Base-by-base conservation (phyloP, 30 jellyfish, hydroid and myxozoan species). In the Sanderia malayensis region DNA sequence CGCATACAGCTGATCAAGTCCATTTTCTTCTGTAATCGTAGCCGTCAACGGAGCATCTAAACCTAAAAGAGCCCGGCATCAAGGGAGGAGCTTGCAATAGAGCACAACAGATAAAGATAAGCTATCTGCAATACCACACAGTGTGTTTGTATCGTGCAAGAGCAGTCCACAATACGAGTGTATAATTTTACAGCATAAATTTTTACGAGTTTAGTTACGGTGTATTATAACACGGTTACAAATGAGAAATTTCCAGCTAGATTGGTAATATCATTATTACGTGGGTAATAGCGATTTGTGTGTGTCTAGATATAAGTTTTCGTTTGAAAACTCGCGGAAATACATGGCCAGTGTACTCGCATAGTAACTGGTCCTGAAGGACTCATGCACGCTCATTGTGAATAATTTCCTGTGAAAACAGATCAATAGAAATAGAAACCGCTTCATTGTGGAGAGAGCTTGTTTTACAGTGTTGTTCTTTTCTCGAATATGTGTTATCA, bases 401-500 rank as follows among this genome's bases (percentile, higher is more conserved):
- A 71, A 34, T 57, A 29, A 53, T 27, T 59, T 53, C 82, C 65
- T 61, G 71, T 78, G 75, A 78, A 78, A 66, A 78, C 82, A 78
- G 20, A 52, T 19, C 27, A n/a, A 21, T 44, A 55, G 82, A 19
- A 65, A 66, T 22, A 67, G 69, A 78, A 52, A 78, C 89, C 89
- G 89, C 89, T 28, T 64, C 29, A 76, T 76, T 63, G 79, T 61
- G 64, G 78, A 63, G 79, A 45, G 78, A 78, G 76, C 89, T 62
- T 65, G 75, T 64, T 78, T 64, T 78, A 66, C 89, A 52, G 89
- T 78, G 75, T 31, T 76, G 22, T 62, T 61, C 79, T 76, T 65
- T 78, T 78, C 89, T 78, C 89, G 28, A 78, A 34, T 78, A 78
- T 74, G 70, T 78, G 89, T 79, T 67, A 78, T 33, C 78, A 21